Percentiles rank a stretch among this genome's conserved stretches.
phyloP scores from a whole-genome alignment of 1,140 invertebrate species.

The Dysdera silvatica region DNA sequence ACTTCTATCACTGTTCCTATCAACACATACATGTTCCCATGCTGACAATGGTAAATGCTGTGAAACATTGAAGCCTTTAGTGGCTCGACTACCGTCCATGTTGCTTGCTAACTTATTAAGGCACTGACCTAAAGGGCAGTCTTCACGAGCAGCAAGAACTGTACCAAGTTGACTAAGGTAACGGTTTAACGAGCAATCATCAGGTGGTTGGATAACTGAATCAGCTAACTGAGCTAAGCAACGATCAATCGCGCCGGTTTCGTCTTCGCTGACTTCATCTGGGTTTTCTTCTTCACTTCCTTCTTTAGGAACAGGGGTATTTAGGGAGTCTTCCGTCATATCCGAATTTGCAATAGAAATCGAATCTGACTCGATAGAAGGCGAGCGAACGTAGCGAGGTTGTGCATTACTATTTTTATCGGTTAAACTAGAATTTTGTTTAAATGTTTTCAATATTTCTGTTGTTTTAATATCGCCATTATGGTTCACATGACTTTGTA shows the following conservation, averaged over 20 bases:
- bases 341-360: constrained; percentile 23
- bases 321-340: constrained; percentile 27
- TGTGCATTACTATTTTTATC: neutral
- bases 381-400: neutral
- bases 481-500: neutral
- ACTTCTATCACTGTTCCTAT: constrained; percentile 17
- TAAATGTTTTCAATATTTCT: neutral
- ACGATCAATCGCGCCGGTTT: constrained; percentile 19
- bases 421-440: neutral
- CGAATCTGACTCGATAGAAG: constrained; percentile 23
- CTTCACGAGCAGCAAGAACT: constrained; percentile 7
- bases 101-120: constrained; percentile 17
- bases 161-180: constrained; percentile 24
- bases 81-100: constrained; percentile 16
- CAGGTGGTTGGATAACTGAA: constrained; percentile 24
- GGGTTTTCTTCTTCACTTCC: constrained; percentile 3
- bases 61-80: constrained; percentile 21
- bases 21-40: constrained; percentile 24
- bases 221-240: constrained; percentile 23
- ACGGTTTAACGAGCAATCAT: constrained; percentile 19
- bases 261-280: constrained; percentile 16
- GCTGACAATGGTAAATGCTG: constrained; percentile 10
- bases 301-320: neutral
- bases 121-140: constrained; percentile 9
- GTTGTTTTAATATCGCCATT: neutral